A percentile compares a stretch with the other conserved stretches of the same genome.
Conservation (phyloP, 1,140 invertebrate genomes). For the Ceratina australensis region DNA sequence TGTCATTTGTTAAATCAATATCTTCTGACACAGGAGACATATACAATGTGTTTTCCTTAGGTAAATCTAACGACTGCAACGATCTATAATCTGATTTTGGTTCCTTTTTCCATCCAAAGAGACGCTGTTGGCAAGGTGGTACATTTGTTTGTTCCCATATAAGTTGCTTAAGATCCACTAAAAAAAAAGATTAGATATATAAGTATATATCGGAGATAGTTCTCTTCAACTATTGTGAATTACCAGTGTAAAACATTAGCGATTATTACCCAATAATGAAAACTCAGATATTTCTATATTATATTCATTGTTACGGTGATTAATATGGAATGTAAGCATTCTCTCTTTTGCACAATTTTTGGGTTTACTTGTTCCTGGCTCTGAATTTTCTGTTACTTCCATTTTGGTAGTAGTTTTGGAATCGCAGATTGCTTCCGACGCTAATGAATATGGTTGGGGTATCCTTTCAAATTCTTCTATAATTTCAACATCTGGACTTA, state of each 20-base stretch:
- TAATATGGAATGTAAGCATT: slow-evolving; percentile 85
- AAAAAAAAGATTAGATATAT: slow-evolving; percentile 48
- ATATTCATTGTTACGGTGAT: slow-evolving; percentile 85
- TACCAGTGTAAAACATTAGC: slow-evolving; percentile 14
- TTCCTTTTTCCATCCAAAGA: slow-evolving; percentile 85
- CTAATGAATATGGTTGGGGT: slow-evolving; percentile 70
- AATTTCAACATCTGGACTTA: slow-evolving; percentile 84
- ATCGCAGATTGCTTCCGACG: slow-evolving; percentile 73
- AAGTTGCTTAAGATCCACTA: slow-evolving; percentile 89
- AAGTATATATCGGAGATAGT: not conserved
- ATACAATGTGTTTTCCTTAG: slow-evolving; percentile 85
- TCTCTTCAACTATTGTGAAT: not conserved
- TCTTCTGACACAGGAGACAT: slow-evolving; percentile 82
- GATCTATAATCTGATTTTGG: slow-evolving; percentile 80
- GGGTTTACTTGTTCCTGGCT: slow-evolving; percentile 76
- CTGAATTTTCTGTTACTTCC: slow-evolving; percentile 66
- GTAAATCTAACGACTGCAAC: slow-evolving; percentile 84
- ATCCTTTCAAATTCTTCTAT: slow-evolving; percentile 81
- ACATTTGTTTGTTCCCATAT: slow-evolving; percentile 85
- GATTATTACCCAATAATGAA: slow-evolving; percentile 85
- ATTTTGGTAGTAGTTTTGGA: slow-evolving; percentile 78
- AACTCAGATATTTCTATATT: slow-evolving; percentile 85
- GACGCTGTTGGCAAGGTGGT: slow-evolving; percentile 87
- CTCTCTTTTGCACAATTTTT: slow-evolving; percentile 76
- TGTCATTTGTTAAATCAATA: slow-evolving; percentile 82